These are phyloP conservation scores for Nycticorax nycticorax DNA, from an alignment of 2,113 vertebrate species.

Conservation along the genomic window DNA sequence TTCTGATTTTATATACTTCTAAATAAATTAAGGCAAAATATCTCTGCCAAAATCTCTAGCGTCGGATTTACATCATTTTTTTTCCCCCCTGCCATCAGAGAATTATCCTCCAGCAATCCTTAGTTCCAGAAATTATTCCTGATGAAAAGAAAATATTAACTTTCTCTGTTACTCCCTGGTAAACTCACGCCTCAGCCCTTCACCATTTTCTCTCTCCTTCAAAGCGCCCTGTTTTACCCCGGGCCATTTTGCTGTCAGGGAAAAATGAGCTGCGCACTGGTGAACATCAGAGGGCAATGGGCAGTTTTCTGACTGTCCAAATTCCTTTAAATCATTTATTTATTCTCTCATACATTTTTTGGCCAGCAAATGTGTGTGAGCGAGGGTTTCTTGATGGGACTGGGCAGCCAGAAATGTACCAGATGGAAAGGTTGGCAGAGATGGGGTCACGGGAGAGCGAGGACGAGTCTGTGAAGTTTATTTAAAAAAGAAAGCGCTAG, in stretches of 20 bases:
- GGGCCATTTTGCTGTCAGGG: not conserved
- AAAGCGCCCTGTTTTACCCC: not conserved
- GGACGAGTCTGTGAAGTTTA: not conserved
- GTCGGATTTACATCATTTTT: not conserved
- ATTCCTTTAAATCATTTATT: slow-evolving; percentile 14
- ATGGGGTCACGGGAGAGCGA: not conserved
- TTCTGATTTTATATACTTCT: not conserved
- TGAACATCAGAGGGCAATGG: not conserved
- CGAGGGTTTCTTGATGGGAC: not conserved
- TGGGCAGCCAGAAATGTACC: slow-evolving; percentile 8
- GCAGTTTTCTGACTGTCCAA: not conserved
- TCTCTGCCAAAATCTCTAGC: not conserved
- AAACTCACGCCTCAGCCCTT: not conserved
- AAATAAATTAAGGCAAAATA: not conserved
- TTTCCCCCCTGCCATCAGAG: not conserved
- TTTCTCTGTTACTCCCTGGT: not conserved
- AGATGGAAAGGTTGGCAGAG: not conserved
- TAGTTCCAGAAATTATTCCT: not conserved
- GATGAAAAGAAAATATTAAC: not conserved
- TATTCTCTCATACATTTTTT: not conserved
- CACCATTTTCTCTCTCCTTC: not conserved
- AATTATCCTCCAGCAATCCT: not conserved
- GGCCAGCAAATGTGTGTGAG: not conserved
- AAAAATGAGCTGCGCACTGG: not conserved
- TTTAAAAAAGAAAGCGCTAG: not conserved